These are phyloP conservation scores for Stenurella melanura DNA, from an alignment of 2,888 invertebrate genomes.

Conservation along the genomic window DNA sequence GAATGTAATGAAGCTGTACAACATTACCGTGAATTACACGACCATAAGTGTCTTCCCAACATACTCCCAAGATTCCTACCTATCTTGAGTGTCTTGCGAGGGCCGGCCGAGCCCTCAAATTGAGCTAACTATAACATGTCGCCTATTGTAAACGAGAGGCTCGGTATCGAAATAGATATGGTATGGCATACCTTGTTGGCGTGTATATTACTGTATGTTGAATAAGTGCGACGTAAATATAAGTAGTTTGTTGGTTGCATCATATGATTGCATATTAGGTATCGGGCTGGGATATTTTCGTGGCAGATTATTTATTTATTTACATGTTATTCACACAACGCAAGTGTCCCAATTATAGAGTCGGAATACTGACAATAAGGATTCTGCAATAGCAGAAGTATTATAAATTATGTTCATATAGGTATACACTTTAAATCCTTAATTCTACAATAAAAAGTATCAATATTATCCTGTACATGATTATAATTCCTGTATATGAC, in stretches of 20 bases:
- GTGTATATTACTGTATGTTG: background rate
- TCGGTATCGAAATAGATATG: conserved; percentile 2
- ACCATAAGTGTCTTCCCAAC: conserved; percentile 70
- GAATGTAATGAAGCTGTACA: conserved; percentile 69
- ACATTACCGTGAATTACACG: conserved; percentile 71
- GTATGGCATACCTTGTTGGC: conserved; percentile 6
- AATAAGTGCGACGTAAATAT: background rate
- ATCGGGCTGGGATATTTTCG: background rate
- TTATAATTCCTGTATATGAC: too few species aligned
- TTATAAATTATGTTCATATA: too few species aligned
- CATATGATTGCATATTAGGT: background rate
- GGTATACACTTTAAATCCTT: too few species aligned
- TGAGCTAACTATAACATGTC: conserved; percentile 22
- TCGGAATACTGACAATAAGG: too few species aligned
- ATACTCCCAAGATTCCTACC: conserved; percentile 66
- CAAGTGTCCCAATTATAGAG: too few species aligned
- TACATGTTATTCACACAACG: too few species aligned
- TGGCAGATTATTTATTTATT: background rate
- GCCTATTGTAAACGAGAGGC: conserved; percentile 17
- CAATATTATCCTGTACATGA: too few species aligned
- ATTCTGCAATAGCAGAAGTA: too few species aligned
- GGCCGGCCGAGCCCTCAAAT: conserved; percentile 51
- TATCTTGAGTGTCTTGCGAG: conserved; percentile 54
- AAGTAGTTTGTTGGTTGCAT: background rate
- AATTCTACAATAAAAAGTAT: too few species aligned